Conservation (phyloP, 1,140 invertebrate species). For the Saccostrea echinata region DNA sequence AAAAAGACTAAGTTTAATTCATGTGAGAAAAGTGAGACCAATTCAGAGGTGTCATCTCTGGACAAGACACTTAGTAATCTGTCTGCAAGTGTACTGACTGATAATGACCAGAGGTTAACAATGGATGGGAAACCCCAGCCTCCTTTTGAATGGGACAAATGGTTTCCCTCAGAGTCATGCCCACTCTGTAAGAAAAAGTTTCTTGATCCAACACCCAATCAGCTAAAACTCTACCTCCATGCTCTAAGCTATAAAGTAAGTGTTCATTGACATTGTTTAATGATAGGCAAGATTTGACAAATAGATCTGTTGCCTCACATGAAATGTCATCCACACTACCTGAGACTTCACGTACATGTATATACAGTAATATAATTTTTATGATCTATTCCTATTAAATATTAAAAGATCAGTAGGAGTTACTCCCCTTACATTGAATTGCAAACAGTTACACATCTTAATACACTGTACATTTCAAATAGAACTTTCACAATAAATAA, state of each 20-base stretch:
- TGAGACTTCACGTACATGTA: too few relatives aligned
- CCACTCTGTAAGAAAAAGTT: constrained; percentile 95
- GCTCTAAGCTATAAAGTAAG: constrained; percentile 92
- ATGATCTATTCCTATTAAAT: too few relatives aligned
- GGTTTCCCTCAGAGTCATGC: constrained; percentile 92
- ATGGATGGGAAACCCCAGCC: constrained; percentile 20
- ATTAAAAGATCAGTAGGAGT: too few relatives aligned
- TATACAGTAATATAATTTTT: too few relatives aligned
- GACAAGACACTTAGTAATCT: not conserved
- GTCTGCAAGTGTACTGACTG: not conserved
- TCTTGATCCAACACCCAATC: constrained; percentile 92
- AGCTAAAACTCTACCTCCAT: constrained; percentile 97
- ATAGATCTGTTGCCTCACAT: too few relatives aligned
- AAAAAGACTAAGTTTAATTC: constrained; percentile 19
- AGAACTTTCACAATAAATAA: too few relatives aligned
- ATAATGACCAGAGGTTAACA: not conserved
- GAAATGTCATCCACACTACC: too few relatives aligned
- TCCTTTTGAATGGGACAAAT: constrained; percentile 86
- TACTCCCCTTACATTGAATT: too few relatives aligned
- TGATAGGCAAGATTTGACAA: not conserved
- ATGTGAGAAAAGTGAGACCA: not conserved
- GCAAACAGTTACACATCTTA: too few relatives aligned
- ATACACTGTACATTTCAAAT: too few relatives aligned
- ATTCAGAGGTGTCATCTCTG: not conserved
- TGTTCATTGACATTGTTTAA: not conserved